These are phyloP conservation scores for Pygmarrhopalites habei DNA, from an alignment of 1,140 invertebrate species.

Conservation along the genomic window DNA sequence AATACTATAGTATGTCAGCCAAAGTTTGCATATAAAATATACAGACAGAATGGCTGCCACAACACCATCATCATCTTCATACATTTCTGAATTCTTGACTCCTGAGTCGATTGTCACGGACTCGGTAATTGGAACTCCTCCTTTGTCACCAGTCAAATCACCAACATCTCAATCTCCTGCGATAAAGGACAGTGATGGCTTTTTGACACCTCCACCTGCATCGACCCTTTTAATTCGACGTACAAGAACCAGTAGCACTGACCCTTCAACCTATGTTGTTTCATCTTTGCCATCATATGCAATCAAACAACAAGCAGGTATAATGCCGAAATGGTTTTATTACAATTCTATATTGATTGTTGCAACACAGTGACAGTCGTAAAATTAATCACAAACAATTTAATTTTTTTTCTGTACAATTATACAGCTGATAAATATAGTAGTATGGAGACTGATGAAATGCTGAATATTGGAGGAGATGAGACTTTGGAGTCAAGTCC, in stretches of 20 bases:
- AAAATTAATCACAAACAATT: not conserved
- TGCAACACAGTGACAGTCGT: not conserved
- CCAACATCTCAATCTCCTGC: not conserved
- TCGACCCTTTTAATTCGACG: constrained; percentile 28
- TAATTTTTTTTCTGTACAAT: not conserved
- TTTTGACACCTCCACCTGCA: constrained; percentile 30
- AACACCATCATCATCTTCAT: too few species aligned
- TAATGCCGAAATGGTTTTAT: not conserved
- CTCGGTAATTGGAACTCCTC: too few species aligned
- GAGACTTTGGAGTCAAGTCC: too few species aligned
- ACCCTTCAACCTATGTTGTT: constrained; percentile 16
- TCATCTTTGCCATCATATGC: not conserved
- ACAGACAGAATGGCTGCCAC: too few species aligned
- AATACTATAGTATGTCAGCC: too few species aligned
- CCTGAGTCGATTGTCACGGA: too few species aligned
- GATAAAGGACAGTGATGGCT: constrained; percentile 25
- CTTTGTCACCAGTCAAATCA: too few species aligned
- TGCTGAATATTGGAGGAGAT: too few species aligned
- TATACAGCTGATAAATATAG: not conserved
- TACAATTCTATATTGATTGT: too few species aligned
- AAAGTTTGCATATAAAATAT: too few species aligned
- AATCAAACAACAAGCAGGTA: not conserved
- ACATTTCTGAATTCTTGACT: too few species aligned
- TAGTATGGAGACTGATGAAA: too few species aligned
- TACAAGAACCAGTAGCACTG: constrained; percentile 23